Evolutionary conservation across 2,113 vertebrate species (phyloP), one percentile per base, ranked within the genome.

Genomic region (Willisornis vidua): DNA sequence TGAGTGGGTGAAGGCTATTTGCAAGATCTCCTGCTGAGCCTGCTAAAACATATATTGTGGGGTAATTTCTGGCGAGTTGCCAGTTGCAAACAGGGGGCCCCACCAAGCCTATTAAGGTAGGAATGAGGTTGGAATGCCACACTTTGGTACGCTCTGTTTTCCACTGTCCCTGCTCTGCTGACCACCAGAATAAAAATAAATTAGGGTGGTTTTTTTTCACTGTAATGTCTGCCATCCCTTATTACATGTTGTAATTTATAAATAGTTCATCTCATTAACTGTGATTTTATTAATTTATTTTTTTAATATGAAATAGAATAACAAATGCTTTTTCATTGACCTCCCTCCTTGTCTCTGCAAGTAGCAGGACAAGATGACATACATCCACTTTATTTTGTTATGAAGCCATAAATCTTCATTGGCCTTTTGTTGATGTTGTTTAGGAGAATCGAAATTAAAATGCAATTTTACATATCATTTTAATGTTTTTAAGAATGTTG

Each of bases 81-180:
- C 94, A 96, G 35, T 51, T 73, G 91, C 91, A 93, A 94, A 94
- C 74, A 75, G 85, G 20, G 57, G 85, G 80, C 61, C 93, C 68
- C 73, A 90, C 35, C 83, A 92, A 92, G 85, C 92, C 80, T 93
- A 61, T 96, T 92, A 96, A 94, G 73, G 86, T 93, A 94, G 85
- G 87, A 91, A 95, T 95, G 93, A 94, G 74, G 62, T 19, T 94
- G 89, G 93, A 95, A 96, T 97, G 89, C 78, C 71, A 92, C 57
- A 79, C 80, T 95, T 95, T 91, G 84, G 93, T 95, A 77, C 3
- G 0, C 91, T 94, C 93, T 76, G 51, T 93, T 94, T 95, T 96
- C 48, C 59, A 43, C 78, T 88, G 63, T 90, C 87, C 82, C 52
- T 89, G 82, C 75, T 95, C 79, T 94, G 82, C 78, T 93, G 94